phyloP scores from a whole-genome alignment of 2,888 invertebrate genomes.

The Aleiodes testaceus region DNA sequence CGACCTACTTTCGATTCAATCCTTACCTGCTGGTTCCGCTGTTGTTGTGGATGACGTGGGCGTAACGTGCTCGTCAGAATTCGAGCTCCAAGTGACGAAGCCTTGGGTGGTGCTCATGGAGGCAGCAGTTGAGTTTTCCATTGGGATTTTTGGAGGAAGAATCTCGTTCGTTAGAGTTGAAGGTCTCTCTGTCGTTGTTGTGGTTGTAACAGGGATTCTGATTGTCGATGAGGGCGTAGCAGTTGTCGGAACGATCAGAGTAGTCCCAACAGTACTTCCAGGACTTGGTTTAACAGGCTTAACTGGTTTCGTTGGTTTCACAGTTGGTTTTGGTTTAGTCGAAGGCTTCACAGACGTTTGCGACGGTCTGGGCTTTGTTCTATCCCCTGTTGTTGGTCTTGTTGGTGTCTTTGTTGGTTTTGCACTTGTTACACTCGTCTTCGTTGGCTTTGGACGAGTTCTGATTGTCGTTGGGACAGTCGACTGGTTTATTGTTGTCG shows the following conservation, averaged over 20 bases:
- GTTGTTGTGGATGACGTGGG: constrained; percentile 48
- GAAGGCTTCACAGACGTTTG: constrained; percentile 36
- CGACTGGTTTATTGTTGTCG: background rate
- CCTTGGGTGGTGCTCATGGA: constrained; percentile 66
- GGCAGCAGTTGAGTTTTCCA: constrained; percentile 49
- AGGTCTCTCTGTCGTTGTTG: constrained; percentile 43
- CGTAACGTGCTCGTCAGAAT: constrained; percentile 67
- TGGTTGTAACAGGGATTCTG: constrained; percentile 35
- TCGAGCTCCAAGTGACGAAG: constrained; percentile 75
- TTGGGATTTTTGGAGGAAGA: constrained; percentile 49
- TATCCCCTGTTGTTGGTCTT: constrained; percentile 2
- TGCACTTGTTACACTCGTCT: constrained; percentile 48
- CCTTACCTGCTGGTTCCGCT: constrained; percentile 23
- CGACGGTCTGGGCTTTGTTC: constrained; percentile 20
- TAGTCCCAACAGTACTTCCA: constrained; percentile 27
- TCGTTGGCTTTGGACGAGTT: constrained; percentile 54
- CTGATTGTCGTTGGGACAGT: background rate
- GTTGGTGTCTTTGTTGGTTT: constrained; percentile 37
- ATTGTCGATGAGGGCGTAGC: constrained; percentile 30
- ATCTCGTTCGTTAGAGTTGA: constrained; percentile 54
- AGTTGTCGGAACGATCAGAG: constrained; percentile 31
- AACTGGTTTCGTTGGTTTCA: constrained; percentile 42
- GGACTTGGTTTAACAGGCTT: constrained; percentile 44
- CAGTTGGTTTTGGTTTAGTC: constrained; percentile 38
- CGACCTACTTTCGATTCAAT: constrained; percentile 33